Base-by-base conservation (phyloP, 1,140 invertebrate genomes). In the Araneus ventricosus region DNA sequence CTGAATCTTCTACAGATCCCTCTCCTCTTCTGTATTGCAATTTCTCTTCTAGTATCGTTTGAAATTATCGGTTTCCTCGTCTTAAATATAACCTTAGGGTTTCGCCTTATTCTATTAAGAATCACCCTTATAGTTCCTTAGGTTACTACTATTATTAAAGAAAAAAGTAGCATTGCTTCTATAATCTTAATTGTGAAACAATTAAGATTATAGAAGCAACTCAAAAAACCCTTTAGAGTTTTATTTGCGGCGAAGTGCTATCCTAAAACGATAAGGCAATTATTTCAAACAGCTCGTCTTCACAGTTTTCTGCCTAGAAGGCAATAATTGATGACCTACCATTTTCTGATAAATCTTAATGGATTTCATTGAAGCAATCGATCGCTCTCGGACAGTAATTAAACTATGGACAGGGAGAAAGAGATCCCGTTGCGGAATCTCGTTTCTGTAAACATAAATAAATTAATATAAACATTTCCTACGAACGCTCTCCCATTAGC, bases 401-500 rank as follows among this genome's bases (percentile, higher is more conserved):
- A 75, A 75, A 37, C n/a, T 75, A 14, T 34, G 70, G 30, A 37
- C 6, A 75, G 4, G 34, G 67, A 75, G 14, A 75, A 0, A 75
- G 70, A 75, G 59, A 20, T 34, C 4, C 30, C 30, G 80, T 84
- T 24, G 39, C 52, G 52, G 45, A 84, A 45, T 24, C 27, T 52
- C 10, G 8, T 63, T 63, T 34, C 30, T 57, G 82, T 84, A 84
- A 84, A 84, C 82, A 84, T 52, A 57, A 30, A 45, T 52, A 84
- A 84, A 84, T 84, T 84, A 84, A 84, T 84, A 57, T 84, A 84
- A 84, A 84, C 41, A 84, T 84, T 84, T 52, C 45, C 82, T 57
- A 7, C n/a, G 45, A 57, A 57, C 52, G 27, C 30, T 75, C 27
- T 45, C 82, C 30, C 41, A 57, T 17, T 52, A 57, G 27, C 45